Evolutionary conservation across 1,140 invertebrate species (phyloP).

Genomic region (Heliothis virescens): DNA sequence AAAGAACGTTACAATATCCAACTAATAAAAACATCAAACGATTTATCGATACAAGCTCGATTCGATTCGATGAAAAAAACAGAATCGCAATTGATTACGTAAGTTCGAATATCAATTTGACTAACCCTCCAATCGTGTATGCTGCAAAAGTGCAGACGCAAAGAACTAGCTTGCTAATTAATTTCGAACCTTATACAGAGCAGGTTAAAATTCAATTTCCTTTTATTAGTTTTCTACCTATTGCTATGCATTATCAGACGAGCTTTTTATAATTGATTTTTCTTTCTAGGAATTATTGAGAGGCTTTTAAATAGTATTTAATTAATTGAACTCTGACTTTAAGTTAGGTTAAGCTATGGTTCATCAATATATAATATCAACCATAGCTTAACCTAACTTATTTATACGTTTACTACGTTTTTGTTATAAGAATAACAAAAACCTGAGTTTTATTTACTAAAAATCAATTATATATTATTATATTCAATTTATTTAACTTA

Average conservation of each 20-base stretch:
- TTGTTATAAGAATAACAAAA: too few species aligned
- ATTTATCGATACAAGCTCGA: not conserved
- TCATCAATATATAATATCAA: too few species aligned
- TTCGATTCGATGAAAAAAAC: conserved; percentile 23
- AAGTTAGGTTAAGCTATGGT: too few species aligned
- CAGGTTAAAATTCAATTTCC: conserved; percentile 47
- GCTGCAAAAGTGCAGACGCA: not conserved
- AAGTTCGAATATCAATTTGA: conserved; percentile 16
- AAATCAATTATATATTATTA: too few species aligned
- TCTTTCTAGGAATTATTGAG: too few species aligned
- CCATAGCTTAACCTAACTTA: too few species aligned
- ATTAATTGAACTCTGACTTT: too few species aligned
- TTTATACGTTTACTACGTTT: too few species aligned
- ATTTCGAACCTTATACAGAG: conserved; percentile 16
- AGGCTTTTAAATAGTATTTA: too few species aligned
- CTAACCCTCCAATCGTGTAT: conserved; percentile 17
- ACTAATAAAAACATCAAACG: not conserved
- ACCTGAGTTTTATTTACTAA: too few species aligned
- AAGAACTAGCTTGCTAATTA: conserved; percentile 7
- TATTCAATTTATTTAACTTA: too few species aligned
- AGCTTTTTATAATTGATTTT: not conserved
- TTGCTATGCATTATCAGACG: not conserved
- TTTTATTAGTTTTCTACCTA: not conserved
- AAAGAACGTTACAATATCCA: not conserved
- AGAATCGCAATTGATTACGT: conserved; percentile 6